Evolutionary conservation across 2,113 vertebrate species (phyloP).

Genomic region (Noctilio leporinus): DNA sequence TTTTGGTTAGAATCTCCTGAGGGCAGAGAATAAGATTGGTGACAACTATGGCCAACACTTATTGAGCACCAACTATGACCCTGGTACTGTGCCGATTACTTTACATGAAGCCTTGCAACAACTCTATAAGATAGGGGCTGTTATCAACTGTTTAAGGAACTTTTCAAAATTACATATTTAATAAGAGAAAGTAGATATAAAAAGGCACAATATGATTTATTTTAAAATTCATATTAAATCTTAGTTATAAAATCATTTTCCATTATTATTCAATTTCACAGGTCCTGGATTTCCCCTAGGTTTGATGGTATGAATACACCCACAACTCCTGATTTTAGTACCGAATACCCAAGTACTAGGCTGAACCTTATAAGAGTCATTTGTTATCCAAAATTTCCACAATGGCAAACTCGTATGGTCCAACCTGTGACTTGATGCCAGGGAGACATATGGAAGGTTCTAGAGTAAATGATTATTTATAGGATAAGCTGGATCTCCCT

Average conservation of each 20-base stretch:
- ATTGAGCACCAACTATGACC: neutral
- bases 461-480: neutral
- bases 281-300: neutral
- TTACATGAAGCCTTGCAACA: neutral
- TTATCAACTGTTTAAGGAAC: neutral
- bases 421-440: neutral
- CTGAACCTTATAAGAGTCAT: neutral
- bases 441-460: neutral
- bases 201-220: neutral
- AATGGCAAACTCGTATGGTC: neutral
- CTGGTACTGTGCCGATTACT: neutral
- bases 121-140: neutral
- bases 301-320: neutral
- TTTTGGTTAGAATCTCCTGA: constrained; percentile 80
- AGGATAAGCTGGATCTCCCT: neutral
- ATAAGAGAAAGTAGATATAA: neutral
- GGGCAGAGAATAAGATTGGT: constrained; percentile 15
- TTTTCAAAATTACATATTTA: neutral
- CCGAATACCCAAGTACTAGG: neutral
- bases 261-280: neutral
- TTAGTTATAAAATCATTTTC: neutral
- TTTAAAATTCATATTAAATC: neutral
- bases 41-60: neutral
- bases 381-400: neutral
- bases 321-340: neutral